Percentiles rank a stretch among this genome's conserved stretches.
phyloP scores from a whole-genome alignment of 2,888 invertebrate genomes.

The Adelognathus sp. region DNA sequence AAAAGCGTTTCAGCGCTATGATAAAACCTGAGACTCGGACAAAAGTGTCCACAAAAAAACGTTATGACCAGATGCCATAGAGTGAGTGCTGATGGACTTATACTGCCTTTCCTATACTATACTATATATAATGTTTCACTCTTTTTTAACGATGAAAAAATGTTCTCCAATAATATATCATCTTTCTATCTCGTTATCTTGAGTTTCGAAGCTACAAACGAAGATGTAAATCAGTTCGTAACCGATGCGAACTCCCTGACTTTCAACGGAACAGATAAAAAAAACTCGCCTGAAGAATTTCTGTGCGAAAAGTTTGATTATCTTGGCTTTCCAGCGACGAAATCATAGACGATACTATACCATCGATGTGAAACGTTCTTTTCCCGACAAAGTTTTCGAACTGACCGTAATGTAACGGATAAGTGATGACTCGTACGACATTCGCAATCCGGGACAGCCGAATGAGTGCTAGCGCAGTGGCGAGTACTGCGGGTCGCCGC shows the following conservation, averaged over 20 bases:
- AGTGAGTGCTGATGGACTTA: too few relatives aligned
- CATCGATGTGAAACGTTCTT: neutral
- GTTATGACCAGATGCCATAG: too few relatives aligned
- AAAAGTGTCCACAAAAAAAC: too few relatives aligned
- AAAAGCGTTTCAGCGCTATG: too few relatives aligned
- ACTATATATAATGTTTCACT: too few relatives aligned
- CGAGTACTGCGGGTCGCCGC: constrained; percentile 37
- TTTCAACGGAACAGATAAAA: neutral
- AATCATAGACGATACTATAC: neutral
- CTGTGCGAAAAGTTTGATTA: neutral
- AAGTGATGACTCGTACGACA: neutral
- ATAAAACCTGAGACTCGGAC: too few relatives aligned
- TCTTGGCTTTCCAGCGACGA: neutral
- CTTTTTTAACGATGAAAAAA: too few relatives aligned
- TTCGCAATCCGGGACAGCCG: neutral
- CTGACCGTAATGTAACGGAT: constrained; percentile 4
- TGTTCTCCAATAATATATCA: too few relatives aligned
- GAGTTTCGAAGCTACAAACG: too few relatives aligned
- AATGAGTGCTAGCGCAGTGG: neutral
- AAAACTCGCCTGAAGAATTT: neutral
- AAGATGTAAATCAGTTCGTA: neutral
- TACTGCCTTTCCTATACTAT: too few relatives aligned
- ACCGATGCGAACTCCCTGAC: neutral
- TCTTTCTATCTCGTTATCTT: too few relatives aligned
- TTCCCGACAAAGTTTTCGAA: neutral